These are phyloP conservation scores for Acanthurus leucopareius DNA, from an alignment of 2,797 vertebrate genomes.

Conservation along the genomic window DNA sequence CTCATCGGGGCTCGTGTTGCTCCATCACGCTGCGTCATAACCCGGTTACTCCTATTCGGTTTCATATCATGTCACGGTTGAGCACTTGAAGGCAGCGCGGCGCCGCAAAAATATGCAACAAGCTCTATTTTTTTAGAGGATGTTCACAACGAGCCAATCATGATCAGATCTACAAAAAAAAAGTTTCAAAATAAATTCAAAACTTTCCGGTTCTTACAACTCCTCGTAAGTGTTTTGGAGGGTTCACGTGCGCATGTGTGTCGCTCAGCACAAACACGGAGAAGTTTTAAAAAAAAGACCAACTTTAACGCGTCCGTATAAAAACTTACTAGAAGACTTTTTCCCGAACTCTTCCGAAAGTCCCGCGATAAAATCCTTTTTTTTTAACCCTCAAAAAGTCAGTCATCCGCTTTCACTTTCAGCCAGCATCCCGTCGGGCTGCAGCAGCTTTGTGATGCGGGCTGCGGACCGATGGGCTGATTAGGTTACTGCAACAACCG, in stretches of 20 bases:
- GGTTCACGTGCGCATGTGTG: not conserved
- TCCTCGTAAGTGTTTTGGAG: not conserved
- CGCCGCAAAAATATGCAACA: not conserved
- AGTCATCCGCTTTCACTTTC: not conserved
- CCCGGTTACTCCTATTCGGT: not conserved
- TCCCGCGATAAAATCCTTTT: not conserved
- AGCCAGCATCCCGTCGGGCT: not conserved
- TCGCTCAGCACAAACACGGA: too few species aligned
- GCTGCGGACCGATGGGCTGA: slow-evolving; percentile 17
- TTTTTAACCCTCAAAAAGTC: not conserved
- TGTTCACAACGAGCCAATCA: slow-evolving; percentile 7
- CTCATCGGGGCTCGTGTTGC: slow-evolving; percentile 80
- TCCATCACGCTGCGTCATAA: slow-evolving; percentile 63
- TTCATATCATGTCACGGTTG: slow-evolving; percentile 46
- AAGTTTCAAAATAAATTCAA: not conserved
- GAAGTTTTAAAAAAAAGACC: not conserved
- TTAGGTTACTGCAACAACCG: slow-evolving; percentile 21
- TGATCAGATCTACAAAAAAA: not conserved
- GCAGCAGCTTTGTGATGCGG: slow-evolving; percentile 38
- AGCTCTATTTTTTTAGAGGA: not conserved
- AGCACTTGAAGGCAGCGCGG: slow-evolving; percentile 5
- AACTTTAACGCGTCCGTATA: not conserved
- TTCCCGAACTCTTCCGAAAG: not conserved
- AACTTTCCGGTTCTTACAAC: not conserved
- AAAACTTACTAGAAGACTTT: not conserved